A percentile compares a stretch with the other conserved stretches of the same genome.
Evolutionary conservation across 1,140 invertebrate species (phyloP).

Genomic region (Brachystomella parvula): DNA sequence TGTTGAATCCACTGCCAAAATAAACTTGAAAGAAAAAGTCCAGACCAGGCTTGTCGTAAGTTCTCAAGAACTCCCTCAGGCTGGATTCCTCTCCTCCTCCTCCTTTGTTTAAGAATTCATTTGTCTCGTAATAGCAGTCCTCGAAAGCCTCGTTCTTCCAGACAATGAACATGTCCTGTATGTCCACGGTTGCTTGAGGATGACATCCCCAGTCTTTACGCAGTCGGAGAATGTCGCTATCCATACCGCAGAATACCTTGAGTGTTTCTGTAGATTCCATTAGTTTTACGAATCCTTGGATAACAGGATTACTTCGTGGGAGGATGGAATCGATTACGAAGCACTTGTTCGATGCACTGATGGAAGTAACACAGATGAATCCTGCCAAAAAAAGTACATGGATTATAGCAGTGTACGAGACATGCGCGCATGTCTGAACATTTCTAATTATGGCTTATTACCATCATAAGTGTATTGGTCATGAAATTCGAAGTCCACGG

Average conservation of each 20-base stretch:
- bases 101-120: too few species aligned
- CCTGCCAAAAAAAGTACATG: background rate
- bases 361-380: background rate
- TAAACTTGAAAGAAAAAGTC: background rate
- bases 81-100: too few species aligned
- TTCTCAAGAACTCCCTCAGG: background rate
- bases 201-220: background rate
- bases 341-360: background rate
- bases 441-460: background rate
- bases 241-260: slow-evolving; percentile 3
- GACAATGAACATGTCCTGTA: slow-evolving; percentile 7
- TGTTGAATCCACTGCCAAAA: background rate
- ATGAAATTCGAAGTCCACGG: background rate
- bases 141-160: background rate
- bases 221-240: background rate
- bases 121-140: background rate
- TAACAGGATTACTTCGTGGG: background rate
- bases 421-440: too few species aligned
- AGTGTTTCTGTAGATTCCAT: background rate
- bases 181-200: background rate
- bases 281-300: background rate
- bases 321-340: background rate
- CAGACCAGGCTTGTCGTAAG: background rate
- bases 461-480: background rate
- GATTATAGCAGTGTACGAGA: background rate